Base-by-base conservation (phyloP, 2,888 invertebrate species). In the Antitype chi region DNA sequence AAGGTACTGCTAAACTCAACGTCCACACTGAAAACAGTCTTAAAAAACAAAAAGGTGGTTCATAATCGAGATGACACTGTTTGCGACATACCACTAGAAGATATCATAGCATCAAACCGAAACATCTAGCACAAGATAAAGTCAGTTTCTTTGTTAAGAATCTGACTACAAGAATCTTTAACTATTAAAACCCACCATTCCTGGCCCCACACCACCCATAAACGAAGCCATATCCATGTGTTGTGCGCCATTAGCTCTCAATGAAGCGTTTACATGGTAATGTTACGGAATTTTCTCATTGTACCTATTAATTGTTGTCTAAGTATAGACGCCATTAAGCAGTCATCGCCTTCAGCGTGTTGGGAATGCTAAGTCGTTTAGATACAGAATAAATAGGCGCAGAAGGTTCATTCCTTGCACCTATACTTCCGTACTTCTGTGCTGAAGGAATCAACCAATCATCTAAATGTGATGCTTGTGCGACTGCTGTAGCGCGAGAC, bases 301-400 rank as follows among this genome's bases (percentile, higher is more conserved):
- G 84, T 77, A 78, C 81, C 70, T 78, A 83, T 86, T 90, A 90
- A 91, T 89, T 87, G 87, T 90, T 83, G 84, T 84, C 84, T 91
- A 90, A 90, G 88, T 88, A 88, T 87, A 88, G 88, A 71, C 78
- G 63, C 85, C 87, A 90, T 90, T 91, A 91, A 87, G 80, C 87
- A 89, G 87, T 89, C 89, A 84, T 88, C 89, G 87, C 81, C 85
- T 80, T 74, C 79, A 80, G 69, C 88, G 88, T 84, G 87, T 47
- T 73, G 57, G 82, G 91, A 90, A 89, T 91, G 88, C 84, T 81
- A 85, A 89, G 86, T 80, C 80, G 82, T 82, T 85, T 84, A 86
- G 79, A 64, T 47, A 52, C 43, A 43, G 25, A 70, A 70, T 53
- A 77, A 25, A 72, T 6, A 52, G 13, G 11, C 8, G 28, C 81